phyloP scores from a whole-genome alignment of 2,113 vertebrate species.

The Aspidoscelis tigris region DNA sequence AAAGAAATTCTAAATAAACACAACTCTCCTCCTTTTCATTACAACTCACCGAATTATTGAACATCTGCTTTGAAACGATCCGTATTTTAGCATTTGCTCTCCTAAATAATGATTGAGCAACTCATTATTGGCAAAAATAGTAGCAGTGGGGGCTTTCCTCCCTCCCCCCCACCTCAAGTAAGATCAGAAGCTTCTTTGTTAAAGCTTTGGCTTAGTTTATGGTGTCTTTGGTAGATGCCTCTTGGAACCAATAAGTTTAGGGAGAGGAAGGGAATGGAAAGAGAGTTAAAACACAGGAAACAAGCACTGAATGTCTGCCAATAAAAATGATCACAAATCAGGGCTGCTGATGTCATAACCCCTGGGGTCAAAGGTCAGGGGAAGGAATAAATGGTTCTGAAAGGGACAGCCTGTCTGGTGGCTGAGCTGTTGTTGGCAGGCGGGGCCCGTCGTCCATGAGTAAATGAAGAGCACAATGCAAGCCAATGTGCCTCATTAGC shows the following conservation, averaged over 20 bases:
- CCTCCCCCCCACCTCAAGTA: slow-evolving; percentile 38
- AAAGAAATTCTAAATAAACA: slow-evolving; percentile 60
- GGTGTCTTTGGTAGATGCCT: slow-evolving; percentile 77
- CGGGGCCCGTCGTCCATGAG: slow-evolving; percentile 74
- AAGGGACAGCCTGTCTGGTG: slow-evolving; percentile 81
- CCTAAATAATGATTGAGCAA: slow-evolving; percentile 77
- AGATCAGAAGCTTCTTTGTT: slow-evolving; percentile 79
- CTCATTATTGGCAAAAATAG: slow-evolving; percentile 75
- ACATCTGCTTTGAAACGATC: slow-evolving; percentile 79
- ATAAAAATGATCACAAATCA: slow-evolving; percentile 83
- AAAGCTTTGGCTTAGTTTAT: slow-evolving; percentile 76
- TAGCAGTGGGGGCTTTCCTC: slow-evolving; percentile 70
- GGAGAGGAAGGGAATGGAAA: slow-evolving; percentile 68
- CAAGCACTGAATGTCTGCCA: slow-evolving; percentile 81
- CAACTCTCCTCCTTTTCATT: slow-evolving; percentile 78
- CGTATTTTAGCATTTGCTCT: slow-evolving; percentile 71
- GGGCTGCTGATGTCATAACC: slow-evolving; percentile 84
- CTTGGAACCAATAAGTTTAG: slow-evolving; percentile 77
- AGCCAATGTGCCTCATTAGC: slow-evolving; percentile 83
- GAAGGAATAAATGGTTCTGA: slow-evolving; percentile 77
- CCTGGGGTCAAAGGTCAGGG: slow-evolving; percentile 80
- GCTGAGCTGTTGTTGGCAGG: slow-evolving; percentile 78
- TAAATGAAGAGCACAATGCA: slow-evolving; percentile 80
- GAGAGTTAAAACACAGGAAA: slow-evolving; percentile 81
- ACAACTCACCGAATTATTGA: slow-evolving; percentile 75